Conservation (phyloP, 2,888 invertebrate genomes). For the Morpho deidamia region DNA sequence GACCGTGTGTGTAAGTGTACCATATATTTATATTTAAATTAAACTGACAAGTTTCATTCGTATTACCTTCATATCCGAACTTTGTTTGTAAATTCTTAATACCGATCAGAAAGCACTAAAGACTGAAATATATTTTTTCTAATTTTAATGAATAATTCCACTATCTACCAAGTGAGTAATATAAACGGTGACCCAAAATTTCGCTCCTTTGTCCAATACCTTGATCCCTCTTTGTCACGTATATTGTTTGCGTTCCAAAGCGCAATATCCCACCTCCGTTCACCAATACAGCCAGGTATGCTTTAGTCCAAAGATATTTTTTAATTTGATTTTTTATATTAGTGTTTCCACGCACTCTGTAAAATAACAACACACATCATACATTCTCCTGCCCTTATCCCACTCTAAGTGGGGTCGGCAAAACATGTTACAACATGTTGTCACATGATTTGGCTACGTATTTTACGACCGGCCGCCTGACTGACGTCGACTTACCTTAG, state of each 20-base stretch:
- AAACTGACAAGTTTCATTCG: too few species aligned
- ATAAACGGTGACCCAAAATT: constrained; percentile 26
- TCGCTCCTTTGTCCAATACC: constrained; percentile 21
- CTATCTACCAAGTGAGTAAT: constrained; percentile 19
- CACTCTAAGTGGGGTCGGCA: too few species aligned
- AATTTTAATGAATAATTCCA: constrained; percentile 5
- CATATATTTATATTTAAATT: too few species aligned
- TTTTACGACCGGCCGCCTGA: too few species aligned
- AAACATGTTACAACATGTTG: too few species aligned
- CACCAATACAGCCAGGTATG: constrained; percentile 1
- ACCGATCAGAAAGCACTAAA: not conserved
- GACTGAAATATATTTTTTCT: constrained; percentile 3
- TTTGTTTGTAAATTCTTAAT: not conserved
- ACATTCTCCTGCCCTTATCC: too few species aligned
- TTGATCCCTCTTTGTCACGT: constrained; percentile 19
- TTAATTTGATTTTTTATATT: not conserved
- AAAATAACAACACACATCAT: too few species aligned
- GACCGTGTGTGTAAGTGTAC: too few species aligned
- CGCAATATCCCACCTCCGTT: constrained; percentile 7
- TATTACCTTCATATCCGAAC: too few species aligned
- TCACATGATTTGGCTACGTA: too few species aligned
- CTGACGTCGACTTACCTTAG: too few species aligned
- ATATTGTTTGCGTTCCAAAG: constrained; percentile 22
- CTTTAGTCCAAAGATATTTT: not conserved
- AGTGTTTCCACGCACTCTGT: not conserved